A percentile compares a stretch with the other conserved stretches of the same genome.
phyloP scores from a whole-genome alignment of 1,140 invertebrate species.

The Tribolium castaneum region DNA sequence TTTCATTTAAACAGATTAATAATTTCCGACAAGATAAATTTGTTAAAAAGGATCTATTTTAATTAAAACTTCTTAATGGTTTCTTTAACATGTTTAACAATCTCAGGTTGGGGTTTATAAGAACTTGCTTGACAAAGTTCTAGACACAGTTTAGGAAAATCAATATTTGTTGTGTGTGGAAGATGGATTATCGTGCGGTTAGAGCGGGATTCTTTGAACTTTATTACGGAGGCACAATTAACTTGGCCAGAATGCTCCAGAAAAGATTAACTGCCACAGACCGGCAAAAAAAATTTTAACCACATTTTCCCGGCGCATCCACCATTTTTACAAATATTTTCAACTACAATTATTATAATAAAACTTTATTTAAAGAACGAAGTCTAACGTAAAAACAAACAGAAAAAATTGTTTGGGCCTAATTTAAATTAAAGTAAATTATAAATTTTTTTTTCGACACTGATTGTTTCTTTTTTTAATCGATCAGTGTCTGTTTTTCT shows the following conservation, averaged over 20 bases:
- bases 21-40: background rate
- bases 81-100: slow-evolving; percentile 29
- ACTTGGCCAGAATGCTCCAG: background rate
- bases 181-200: slow-evolving; percentile 14
- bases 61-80: slow-evolving; percentile 34
- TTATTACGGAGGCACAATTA: background rate
- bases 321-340: too few relatives aligned
- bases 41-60: slow-evolving; percentile 20
- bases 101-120: slow-evolving; percentile 13
- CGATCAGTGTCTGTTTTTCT: too few relatives aligned
- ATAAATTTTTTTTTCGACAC: too few relatives aligned
- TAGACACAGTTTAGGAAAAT: background rate
- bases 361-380: too few relatives aligned
- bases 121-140: slow-evolving; percentile 17
- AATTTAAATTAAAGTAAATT: too few relatives aligned
- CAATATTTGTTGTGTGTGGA: slow-evolving; percentile 21
- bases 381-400: too few relatives aligned
- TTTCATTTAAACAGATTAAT: background rate
- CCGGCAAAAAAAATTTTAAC: background rate
- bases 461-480: too few relatives aligned
- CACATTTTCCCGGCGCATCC: background rate
- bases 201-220: background rate
- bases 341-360: background rate
- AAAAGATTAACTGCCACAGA: background rate
- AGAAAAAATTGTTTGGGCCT: too few relatives aligned